Percentiles rank a stretch among this genome's conserved stretches.
phyloP scores from a whole-genome alignment of 2,797 vertebrate genomes.

The Hoplostethus mediterraneus region DNA sequence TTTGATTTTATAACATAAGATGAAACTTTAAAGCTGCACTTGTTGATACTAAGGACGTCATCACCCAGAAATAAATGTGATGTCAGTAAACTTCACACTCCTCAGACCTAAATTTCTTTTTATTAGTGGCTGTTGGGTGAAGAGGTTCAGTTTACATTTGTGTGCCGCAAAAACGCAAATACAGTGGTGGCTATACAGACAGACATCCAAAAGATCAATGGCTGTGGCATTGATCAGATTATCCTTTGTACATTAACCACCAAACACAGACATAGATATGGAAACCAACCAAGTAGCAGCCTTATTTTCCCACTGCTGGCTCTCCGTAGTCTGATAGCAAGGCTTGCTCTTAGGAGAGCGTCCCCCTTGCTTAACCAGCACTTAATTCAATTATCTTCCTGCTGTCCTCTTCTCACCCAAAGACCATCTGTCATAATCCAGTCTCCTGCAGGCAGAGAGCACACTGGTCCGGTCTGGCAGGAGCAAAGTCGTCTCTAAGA shows the following conservation, averaged over 20 bases:
- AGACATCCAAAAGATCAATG: background rate
- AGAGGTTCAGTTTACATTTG: no score
- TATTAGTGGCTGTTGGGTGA: no score
- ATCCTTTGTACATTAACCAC: background rate
- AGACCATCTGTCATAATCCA: slow-evolving; percentile 76
- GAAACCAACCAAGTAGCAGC: background rate
- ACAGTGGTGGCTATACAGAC: background rate
- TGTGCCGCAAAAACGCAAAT: background rate
- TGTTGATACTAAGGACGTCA: no score
- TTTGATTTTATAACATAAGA: no score
- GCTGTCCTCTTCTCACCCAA: slow-evolving; percentile 39
- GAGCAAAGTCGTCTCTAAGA: slow-evolving; percentile 16
- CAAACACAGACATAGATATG: background rate
- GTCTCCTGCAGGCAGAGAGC: slow-evolving; percentile 41
- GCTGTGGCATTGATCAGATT: background rate
- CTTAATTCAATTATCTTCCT: slow-evolving; percentile 76
- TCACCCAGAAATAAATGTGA: no score
- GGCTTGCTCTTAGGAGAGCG: slow-evolving; percentile 31
- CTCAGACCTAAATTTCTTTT: no score
- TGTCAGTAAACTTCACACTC: no score
- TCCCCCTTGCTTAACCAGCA: slow-evolving; percentile 55
- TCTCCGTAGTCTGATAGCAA: slow-evolving; percentile 10
- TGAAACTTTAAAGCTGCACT: no score
- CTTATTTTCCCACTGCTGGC: background rate
- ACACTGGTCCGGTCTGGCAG: slow-evolving; percentile 25